Base-by-base conservation (phyloP, 1,140 invertebrate genomes). In the Belonocnema kinseyi region DNA sequence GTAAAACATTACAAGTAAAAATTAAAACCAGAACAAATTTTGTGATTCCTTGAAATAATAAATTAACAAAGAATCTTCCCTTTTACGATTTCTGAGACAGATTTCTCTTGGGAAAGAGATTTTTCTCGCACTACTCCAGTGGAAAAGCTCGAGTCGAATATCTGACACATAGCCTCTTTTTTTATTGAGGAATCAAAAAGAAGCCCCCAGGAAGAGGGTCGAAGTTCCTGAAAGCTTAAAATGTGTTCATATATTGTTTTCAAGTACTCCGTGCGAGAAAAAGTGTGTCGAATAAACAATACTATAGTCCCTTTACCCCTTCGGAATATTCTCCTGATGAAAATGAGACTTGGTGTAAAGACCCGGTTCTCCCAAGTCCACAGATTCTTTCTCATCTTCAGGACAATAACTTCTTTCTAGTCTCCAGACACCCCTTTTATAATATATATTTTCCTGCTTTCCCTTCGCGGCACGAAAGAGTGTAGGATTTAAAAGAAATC, bases 281-380 rank as follows among this genome's bases (percentile, higher is more conserved):
- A 85, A 85, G 80, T 85, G 77, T 85, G 84, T 46, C 61, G 61
- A 80, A 86, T 83, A 82, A 85, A 85, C 84, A 86, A 86, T 86
- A 75, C 74, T 78, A 13, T 61, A 14, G 40, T 72, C 53, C 50
- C 53, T 50, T 76, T 21, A 71, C 75, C 40, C 54, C 75, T 76
- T 72, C 75, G 75, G 80, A 72, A 74, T 40, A 71, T 58, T 70
- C 51, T 75, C 79, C 78, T 81, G 85, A 87, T 87, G 85, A 86
- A 87, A 87, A 87, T 76, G 83, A 84, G 82, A 86, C 80, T 84
- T 77, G 82, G 82, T 81, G 81, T 76, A 72, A 81, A 80, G 40
- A 66, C 21, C 14, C 46, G 33, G 61, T 40, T 40, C 61, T 66
- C 61, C 26, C 61, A 66, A 66, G 26, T 66, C 26, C 16, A 66